A percentile compares a stretch with the other conserved stretches of the same genome.
Conservation (phyloP, 1,140 invertebrate species). For the Drosophila pectinifera region DNA sequence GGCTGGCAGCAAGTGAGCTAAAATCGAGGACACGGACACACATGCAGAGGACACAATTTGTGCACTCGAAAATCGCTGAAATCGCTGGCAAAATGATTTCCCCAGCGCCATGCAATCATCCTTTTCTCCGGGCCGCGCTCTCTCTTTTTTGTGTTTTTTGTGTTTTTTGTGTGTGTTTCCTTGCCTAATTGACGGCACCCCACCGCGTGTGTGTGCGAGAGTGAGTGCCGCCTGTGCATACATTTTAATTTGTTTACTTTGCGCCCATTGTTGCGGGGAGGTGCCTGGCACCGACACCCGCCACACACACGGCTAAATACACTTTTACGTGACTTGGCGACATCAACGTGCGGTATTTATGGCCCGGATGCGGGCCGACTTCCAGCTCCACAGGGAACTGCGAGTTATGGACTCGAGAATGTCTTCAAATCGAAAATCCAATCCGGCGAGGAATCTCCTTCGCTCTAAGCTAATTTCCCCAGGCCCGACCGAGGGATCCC, state of each 20-base stretch:
- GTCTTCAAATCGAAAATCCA: conserved; percentile 27
- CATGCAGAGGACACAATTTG: conserved; percentile 48
- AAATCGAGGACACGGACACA: conserved; percentile 74
- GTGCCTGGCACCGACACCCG: conserved; percentile 51
- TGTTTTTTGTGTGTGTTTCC: conserved; percentile 19
- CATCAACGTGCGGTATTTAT: conserved; percentile 66
- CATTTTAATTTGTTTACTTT: conserved; percentile 81
- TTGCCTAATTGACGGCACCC: conserved; percentile 61
- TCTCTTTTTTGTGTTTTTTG: neutral
- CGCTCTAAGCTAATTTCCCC: conserved; percentile 60
- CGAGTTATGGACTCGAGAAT: conserved; percentile 15
- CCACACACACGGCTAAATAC: conserved; percentile 61
- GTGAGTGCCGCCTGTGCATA: conserved; percentile 73
- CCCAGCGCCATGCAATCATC: conserved; percentile 69
- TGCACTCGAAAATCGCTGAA: conserved; percentile 59
- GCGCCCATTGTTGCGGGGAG: conserved; percentile 61
- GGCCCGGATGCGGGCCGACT: neutral
- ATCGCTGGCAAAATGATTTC: conserved; percentile 70
- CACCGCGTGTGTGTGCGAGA: conserved; percentile 22
- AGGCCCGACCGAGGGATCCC: no score
- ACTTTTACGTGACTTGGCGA: conserved; percentile 76
- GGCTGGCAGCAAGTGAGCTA: conserved; percentile 43
- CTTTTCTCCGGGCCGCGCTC: conserved; percentile 12
- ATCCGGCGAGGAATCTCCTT: neutral
- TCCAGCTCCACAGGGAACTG: neutral